phyloP scores from a whole-genome alignment of 2,797 vertebrate species.

The Apodemus agrarius region DNA sequence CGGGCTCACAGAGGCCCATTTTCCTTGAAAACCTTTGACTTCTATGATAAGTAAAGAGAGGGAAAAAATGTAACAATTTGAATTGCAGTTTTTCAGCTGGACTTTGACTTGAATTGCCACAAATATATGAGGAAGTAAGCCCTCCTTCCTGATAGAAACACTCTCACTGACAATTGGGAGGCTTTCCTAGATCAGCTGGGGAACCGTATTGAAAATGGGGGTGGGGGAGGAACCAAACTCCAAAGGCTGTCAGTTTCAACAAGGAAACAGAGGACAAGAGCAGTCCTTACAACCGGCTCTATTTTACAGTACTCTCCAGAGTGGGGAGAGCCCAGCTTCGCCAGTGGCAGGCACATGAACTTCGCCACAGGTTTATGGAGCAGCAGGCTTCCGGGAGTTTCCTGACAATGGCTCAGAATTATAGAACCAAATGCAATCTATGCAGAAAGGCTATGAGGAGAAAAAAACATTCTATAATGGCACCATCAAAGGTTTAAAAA shows the following conservation, averaged over 20 bases:
- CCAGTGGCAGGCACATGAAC: slow-evolving; percentile 52
- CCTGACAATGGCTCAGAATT: not conserved
- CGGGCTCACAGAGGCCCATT: slow-evolving; percentile 27
- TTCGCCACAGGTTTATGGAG: slow-evolving; percentile 51
- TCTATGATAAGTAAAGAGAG: slow-evolving; percentile 38
- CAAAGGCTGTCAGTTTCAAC: slow-evolving; percentile 82
- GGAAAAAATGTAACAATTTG: not conserved
- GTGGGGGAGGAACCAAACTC: slow-evolving; percentile 79
- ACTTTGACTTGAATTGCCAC: slow-evolving; percentile 69
- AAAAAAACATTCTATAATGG: not conserved
- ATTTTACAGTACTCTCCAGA: slow-evolving; percentile 65
- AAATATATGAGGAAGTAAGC: slow-evolving; percentile 64
- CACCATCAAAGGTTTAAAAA: not conserved
- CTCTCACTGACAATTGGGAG: slow-evolving; percentile 75
- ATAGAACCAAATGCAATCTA: not conserved
- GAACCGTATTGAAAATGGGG: slow-evolving; percentile 80
- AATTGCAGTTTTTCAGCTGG: slow-evolving; percentile 71
- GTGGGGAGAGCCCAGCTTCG: slow-evolving; percentile 78
- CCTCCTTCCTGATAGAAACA: slow-evolving; percentile 63
- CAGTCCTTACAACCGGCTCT: slow-evolving; percentile 74
- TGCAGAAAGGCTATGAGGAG: not conserved
- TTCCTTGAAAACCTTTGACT: slow-evolving; percentile 69
- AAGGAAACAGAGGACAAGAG: slow-evolving; percentile 84
- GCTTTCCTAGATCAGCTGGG: slow-evolving; percentile 79
- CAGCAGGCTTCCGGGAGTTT: not conserved